A percentile compares a stretch with the other conserved stretches of the same genome.
These are phyloP conservation scores for Cyprinus carpio DNA, from an alignment of 2,113 vertebrate genomes.

Conservation along the genomic window DNA sequence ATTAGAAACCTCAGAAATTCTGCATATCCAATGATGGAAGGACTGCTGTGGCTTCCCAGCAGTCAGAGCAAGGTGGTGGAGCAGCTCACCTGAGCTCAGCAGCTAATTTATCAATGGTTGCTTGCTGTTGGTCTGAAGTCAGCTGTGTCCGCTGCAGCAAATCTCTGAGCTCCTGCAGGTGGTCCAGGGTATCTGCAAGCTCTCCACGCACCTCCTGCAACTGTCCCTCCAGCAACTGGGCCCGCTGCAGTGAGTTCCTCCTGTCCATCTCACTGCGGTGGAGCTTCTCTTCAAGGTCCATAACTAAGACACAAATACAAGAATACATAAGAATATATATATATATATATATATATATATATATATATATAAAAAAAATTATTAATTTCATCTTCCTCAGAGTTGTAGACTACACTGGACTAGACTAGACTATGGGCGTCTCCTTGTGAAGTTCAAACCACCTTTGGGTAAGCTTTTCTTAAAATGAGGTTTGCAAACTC, in stretches of 20 bases:
- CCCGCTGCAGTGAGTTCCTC: slow-evolving; percentile 73
- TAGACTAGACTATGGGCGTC: background rate
- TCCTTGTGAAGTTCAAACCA: background rate
- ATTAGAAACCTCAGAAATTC: background rate
- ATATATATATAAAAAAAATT: background rate
- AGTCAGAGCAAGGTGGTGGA: background rate
- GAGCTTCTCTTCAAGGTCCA: slow-evolving; percentile 83
- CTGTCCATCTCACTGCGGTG: slow-evolving; percentile 77
- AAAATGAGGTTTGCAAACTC: background rate
- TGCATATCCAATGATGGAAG: background rate
- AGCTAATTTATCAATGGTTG: slow-evolving; percentile 77
- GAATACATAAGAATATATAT: background rate
- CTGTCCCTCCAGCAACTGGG: slow-evolving; percentile 76
- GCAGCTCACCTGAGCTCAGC: slow-evolving; percentile 82
- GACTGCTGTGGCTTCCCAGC: background rate
- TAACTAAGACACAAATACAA: slow-evolving; percentile 67
- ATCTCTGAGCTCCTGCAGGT: slow-evolving; percentile 79
- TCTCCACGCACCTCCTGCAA: slow-evolving; percentile 76
- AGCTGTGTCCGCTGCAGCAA: slow-evolving; percentile 81
- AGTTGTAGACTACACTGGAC: background rate
- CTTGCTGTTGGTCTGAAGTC: slow-evolving; percentile 79
- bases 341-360: too few species aligned
- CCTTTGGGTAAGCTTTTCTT: background rate
- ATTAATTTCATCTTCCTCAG: background rate
- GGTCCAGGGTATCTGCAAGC: slow-evolving; percentile 73